Percentiles rank a stretch among this genome's conserved stretches.
These are phyloP conservation scores for Drosophila miranda DNA, from an alignment of 1,140 invertebrate genomes.

Conservation along the genomic window DNA sequence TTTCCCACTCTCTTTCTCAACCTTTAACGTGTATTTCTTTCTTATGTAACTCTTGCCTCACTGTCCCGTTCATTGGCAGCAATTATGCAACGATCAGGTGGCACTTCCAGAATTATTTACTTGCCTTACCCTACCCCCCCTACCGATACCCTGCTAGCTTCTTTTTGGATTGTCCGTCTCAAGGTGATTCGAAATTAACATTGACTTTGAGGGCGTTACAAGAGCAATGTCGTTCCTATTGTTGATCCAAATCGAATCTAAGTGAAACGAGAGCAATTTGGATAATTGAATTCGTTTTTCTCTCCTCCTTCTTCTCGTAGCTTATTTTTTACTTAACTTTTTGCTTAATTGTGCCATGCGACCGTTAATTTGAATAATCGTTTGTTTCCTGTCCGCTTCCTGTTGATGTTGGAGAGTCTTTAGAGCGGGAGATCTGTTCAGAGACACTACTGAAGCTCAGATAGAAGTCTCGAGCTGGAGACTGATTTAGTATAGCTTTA, in stretches of 20 bases:
- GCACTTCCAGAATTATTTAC: slow-evolving; percentile 47
- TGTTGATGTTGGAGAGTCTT: slow-evolving; percentile 12
- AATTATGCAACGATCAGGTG: slow-evolving; percentile 65
- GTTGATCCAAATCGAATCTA: slow-evolving; percentile 50
- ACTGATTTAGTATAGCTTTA: too few relatives aligned
- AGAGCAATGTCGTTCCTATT: slow-evolving; percentile 28
- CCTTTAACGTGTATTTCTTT: slow-evolving; percentile 36
- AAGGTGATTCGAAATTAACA: slow-evolving; percentile 67
- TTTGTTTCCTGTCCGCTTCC: slow-evolving; percentile 67
- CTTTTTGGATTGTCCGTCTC: slow-evolving; percentile 11
- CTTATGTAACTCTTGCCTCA: slow-evolving; percentile 50
- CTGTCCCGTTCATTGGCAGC: slow-evolving; percentile 50
- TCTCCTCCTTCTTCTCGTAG: background rate
- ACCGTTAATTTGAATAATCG: slow-evolving; percentile 63
- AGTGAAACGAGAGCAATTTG: slow-evolving; percentile 47
- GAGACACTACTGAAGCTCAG: background rate
- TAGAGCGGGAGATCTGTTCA: background rate
- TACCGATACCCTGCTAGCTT: background rate
- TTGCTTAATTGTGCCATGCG: slow-evolving; percentile 67
- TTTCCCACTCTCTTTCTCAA: slow-evolving; percentile 53
- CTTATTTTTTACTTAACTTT: slow-evolving; percentile 28
- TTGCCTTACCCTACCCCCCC: background rate
- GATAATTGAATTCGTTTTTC: slow-evolving; percentile 33
- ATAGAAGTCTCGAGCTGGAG: background rate
- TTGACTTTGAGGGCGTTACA: slow-evolving; percentile 70